Conservation (phyloP, 1,140 invertebrate species). For the Diachasma alloeum region DNA sequence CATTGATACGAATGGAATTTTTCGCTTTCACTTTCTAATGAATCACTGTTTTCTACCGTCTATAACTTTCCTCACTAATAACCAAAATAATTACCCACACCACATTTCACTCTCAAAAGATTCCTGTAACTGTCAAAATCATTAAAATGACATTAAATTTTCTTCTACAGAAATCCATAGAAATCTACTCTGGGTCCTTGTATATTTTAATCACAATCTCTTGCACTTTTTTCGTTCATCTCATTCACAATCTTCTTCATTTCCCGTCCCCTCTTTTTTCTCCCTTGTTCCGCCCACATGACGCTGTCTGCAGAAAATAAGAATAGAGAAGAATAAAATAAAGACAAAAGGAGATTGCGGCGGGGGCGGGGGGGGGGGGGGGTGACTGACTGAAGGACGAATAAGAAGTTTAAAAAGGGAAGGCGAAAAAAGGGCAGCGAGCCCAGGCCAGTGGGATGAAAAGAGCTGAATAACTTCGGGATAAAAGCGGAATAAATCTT, state of each 20-base stretch:
- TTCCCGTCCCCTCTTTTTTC: slow-evolving; percentile 37
- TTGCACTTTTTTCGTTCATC: slow-evolving; percentile 33
- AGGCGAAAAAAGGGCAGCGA: not conserved
- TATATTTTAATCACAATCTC: slow-evolving; percentile 63
- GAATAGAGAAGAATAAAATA: not conserved
- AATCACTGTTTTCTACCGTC: no score
- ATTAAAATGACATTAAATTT: no score
- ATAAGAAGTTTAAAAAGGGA: slow-evolving; percentile 48
- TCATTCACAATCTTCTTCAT: slow-evolving; percentile 26
- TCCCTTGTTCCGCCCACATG: slow-evolving; percentile 41
- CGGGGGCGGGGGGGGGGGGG: not conserved
- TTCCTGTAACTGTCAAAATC: no score
- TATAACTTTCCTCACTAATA: no score
- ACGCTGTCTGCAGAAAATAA: slow-evolving; percentile 40
- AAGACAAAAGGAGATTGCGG: no score
- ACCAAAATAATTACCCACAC: no score
- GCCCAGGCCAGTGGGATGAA: slow-evolving; percentile 53
- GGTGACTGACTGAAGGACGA: not conserved
- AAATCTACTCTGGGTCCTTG: slow-evolving; percentile 37
- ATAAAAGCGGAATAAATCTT: slow-evolving; percentile 66
- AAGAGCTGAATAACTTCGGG: slow-evolving; percentile 64
- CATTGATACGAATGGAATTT: no score
- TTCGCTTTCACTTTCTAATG: no score
- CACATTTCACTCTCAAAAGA: no score
- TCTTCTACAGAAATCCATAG: not conserved